A percentile compares a stretch with the other conserved stretches of the same genome.
Conservation (phyloP, 2,888 invertebrate genomes). For the Pollenia angustigena region DNA sequence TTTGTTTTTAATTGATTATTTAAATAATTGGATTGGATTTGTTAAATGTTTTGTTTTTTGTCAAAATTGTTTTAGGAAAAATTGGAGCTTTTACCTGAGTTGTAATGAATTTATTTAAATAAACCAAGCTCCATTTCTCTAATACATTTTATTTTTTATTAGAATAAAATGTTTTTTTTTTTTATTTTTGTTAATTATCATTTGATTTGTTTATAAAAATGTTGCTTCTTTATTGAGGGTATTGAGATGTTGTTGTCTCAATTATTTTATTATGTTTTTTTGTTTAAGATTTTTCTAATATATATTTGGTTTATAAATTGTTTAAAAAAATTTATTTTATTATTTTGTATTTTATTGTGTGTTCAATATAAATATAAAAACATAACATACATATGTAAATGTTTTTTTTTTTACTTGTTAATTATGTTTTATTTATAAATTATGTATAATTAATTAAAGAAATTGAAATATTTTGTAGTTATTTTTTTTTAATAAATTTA, state of each 20-base stretch:
- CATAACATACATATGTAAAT: constrained; percentile 64
- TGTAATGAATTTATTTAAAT: constrained; percentile 73
- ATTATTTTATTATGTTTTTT: neutral
- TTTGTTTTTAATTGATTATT: constrained; percentile 19
- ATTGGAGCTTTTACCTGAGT: constrained; percentile 72
- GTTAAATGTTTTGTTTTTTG: neutral
- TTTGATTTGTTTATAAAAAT: constrained; percentile 20
- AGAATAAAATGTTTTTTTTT: constrained; percentile 16
- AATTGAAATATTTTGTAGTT: constrained; percentile 24
- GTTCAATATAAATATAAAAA: constrained; percentile 52
- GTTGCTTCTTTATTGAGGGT: constrained; percentile 27
- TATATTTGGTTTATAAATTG: constrained; percentile 69
- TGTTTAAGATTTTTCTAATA: constrained; percentile 72
- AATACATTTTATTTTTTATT: neutral
- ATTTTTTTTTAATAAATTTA: constrained; percentile 15
- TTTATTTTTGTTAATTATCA: constrained; percentile 36
- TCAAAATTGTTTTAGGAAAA: constrained; percentile 41
- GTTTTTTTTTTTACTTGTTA: constrained; percentile 30
- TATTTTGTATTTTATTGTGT: constrained; percentile 32
- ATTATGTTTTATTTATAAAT: constrained; percentile 5
- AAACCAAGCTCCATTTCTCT: constrained; percentile 68
- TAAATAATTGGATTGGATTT: neutral
- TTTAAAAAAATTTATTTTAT: constrained; percentile 53
- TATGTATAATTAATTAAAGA: constrained; percentile 11
- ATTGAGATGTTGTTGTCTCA: constrained; percentile 25